phyloP scores from a whole-genome alignment of 2,888 invertebrate species.

The Plagodis dolabraria region DNA sequence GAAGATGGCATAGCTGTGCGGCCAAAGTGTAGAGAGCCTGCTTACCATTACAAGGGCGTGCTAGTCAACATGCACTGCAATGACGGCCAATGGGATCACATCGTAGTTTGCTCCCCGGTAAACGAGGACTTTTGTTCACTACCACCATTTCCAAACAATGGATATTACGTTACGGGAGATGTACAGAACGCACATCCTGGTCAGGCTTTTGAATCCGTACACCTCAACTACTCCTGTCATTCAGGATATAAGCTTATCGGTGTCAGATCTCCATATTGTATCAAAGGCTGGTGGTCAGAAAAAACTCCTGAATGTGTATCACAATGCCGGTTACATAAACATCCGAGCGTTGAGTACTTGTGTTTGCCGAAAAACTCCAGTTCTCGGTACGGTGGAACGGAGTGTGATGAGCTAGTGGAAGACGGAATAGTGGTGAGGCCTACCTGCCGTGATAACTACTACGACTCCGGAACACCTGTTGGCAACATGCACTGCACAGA shows the following conservation, averaged over 20 bases:
- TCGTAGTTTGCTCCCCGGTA: no score
- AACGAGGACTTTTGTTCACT: background rate
- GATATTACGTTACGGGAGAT: slow-evolving; percentile 1
- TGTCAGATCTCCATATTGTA: slow-evolving; percentile 13
- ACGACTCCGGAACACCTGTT: slow-evolving; percentile 20
- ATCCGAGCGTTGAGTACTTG: slow-evolving; percentile 15
- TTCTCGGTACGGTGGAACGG: slow-evolving; percentile 4
- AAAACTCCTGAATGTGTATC: slow-evolving; percentile 17
- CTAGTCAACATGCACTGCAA: no score
- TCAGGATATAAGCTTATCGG: slow-evolving; percentile 20
- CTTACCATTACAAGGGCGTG: no score
- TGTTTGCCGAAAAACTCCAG: slow-evolving; percentile 16
- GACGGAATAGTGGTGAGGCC: slow-evolving; percentile 25
- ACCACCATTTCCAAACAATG: slow-evolving; percentile 7
- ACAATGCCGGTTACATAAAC: slow-evolving; percentile 21
- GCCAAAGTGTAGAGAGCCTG: no score
- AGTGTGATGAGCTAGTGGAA: slow-evolving; percentile 23
- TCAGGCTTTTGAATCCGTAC: slow-evolving; percentile 7
- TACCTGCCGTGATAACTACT: slow-evolving; percentile 25
- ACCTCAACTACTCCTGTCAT: slow-evolving; percentile 21
- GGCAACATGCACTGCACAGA: slow-evolving; percentile 28
- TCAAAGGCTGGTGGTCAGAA: slow-evolving; percentile 22
- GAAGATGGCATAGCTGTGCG: no score
- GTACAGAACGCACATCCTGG: slow-evolving; percentile 3
- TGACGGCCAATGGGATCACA: no score